Conservation (phyloP, 2,797 vertebrate species). For the Sebastes steindachneri region DNA sequence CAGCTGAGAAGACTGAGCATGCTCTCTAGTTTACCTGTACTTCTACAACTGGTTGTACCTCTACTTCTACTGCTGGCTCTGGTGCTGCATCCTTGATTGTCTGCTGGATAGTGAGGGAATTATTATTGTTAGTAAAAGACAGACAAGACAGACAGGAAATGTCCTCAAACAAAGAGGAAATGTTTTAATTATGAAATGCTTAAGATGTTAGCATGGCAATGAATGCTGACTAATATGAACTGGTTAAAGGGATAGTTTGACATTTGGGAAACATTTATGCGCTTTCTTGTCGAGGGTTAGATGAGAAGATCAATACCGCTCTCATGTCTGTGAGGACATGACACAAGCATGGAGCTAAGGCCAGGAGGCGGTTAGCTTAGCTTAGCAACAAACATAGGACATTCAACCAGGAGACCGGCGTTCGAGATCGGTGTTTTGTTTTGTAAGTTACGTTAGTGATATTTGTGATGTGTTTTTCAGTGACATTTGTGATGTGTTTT, state of each 20-base stretch:
- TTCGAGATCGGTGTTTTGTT: no score
- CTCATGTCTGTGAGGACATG: not conserved
- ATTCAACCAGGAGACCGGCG: no score
- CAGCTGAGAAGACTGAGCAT: not conserved
- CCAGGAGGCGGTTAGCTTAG: not conserved
- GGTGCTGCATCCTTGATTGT: slow-evolving; percentile 25
- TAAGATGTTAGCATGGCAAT: slow-evolving; percentile 15
- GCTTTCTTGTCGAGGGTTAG: not conserved
- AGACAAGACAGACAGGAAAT: not conserved
- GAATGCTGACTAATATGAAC: not conserved
- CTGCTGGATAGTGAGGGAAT: slow-evolving; percentile 57
- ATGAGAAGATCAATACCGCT: not conserved
- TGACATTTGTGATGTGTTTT: no score
- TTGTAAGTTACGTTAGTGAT: no score
- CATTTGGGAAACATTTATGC: not conserved
- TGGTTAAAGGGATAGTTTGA: not conserved
- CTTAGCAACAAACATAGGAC: not conserved
- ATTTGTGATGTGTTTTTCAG: no score
- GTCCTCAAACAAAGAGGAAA: not conserved
- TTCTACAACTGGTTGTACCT: slow-evolving; percentile 44
- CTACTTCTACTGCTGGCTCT: slow-evolving; percentile 31
- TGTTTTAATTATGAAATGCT: slow-evolving; percentile 1
- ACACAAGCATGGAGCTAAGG: not conserved
- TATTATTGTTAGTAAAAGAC: slow-evolving; percentile 30
- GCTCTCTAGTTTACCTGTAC: slow-evolving; percentile 49